These are phyloP conservation scores for Rhincodon typus DNA, from an alignment of 2,797 vertebrate genomes.

Conservation along the genomic window DNA sequence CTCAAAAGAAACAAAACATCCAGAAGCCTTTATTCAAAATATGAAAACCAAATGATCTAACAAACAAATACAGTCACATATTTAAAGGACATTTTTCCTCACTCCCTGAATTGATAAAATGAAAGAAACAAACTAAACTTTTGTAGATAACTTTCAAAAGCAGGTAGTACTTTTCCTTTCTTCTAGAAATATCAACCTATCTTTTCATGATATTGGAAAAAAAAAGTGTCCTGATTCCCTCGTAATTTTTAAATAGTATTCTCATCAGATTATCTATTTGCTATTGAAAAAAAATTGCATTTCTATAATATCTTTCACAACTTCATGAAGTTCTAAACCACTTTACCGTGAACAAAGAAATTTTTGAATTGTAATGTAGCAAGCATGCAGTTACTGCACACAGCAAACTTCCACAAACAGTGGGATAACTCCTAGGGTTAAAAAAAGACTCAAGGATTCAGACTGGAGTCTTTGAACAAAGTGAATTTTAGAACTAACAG, in stretches of 20 bases:
- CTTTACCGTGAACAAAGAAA: background rate
- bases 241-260: background rate
- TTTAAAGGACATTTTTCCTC: background rate
- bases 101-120: background rate
- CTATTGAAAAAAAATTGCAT: background rate
- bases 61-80: background rate
- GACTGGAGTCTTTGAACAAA: background rate
- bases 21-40: background rate
- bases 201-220: background rate
- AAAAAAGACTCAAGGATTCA: background rate
- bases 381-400: background rate
- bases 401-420: background rate
- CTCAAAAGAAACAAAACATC: background rate
- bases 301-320: background rate
- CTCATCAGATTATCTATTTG: background rate
- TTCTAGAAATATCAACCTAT: background rate
- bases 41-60: background rate
- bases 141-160: background rate
- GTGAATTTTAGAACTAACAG: slow-evolving; percentile 5
- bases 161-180: background rate
- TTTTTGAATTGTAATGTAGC: background rate
- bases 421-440: background rate
- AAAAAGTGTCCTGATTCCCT: background rate
- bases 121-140: background rate
- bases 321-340: background rate